Evolutionary conservation across 2,888 invertebrate genomes (phyloP), one percentile per base, ranked within the genome.

Genomic region (Siphonodentalium dalli): DNA sequence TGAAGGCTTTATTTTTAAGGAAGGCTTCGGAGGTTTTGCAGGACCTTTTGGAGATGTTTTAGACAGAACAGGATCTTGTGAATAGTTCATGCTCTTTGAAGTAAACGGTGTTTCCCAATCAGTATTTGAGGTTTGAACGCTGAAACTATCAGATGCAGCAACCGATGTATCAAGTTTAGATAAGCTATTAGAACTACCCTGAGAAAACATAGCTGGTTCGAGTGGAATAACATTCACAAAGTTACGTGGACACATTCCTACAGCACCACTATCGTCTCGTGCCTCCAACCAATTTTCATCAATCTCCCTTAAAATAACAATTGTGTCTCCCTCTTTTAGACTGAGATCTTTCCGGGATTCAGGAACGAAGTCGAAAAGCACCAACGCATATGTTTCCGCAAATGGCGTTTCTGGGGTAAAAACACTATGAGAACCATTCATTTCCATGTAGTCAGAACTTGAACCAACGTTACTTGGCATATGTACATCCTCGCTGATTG

Each of bases 231-330:
- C 58, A 33, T 79, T 75, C 2, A 82, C 59, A 61, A 76, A 81
- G 40, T 65, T 72, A 8, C 70, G 52, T 3, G 83, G 83, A 54
- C 80, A 78, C 27, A 79, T 65, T 3, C 83, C 83, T 15, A 69
- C 52, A 24, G 71, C 55, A 3, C 81, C 83, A 48, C 28, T 21
- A 21, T 78, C 78, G 61, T 78, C 76, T 40, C 63, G 64, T 3
- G 77, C 82, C 58, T 76, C 68, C 31, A 75, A 66, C 84, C 83
- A 84, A 59, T 82, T 75, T 13, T 68, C 71, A 64, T 81, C 77
- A 9, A 81, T 50, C 42, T 76, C 60, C 23, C 68, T 61, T 11
- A 82, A 40, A 26, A 84, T 65, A 23, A 73, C 77, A 4, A 84
- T 72, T 20, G 78, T 78, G 53, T 83, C 83, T 4, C 83, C 83